phyloP scores from a whole-genome alignment of 2,888 invertebrate genomes.

The Meloe dianella region DNA sequence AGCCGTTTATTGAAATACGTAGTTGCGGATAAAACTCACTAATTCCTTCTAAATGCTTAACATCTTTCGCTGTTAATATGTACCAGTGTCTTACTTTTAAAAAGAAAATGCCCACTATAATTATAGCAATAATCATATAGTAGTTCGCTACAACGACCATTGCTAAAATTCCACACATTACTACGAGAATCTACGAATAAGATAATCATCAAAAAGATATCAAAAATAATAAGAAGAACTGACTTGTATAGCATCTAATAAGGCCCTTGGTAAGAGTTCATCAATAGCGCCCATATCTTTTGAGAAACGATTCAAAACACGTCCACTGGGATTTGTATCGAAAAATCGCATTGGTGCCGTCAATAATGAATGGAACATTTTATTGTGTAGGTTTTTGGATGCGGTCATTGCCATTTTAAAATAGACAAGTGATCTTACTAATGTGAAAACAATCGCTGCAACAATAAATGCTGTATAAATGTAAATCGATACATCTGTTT shows the following conservation, averaged over 20 bases:
- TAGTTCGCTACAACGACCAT: conserved; percentile 74
- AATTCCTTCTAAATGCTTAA: conserved; percentile 68
- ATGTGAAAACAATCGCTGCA: conserved; percentile 65
- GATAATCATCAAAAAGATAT: neutral
- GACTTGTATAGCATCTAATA: conserved; percentile 66
- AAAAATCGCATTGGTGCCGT: conserved; percentile 73
- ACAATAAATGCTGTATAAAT: conserved; percentile 66
- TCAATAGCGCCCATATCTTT: conserved; percentile 84
- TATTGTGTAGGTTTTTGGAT: conserved; percentile 76
- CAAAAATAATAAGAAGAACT: neutral
- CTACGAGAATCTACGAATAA: conserved; percentile 67
- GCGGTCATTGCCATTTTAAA: conserved; percentile 76
- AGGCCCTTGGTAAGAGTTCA: conserved; percentile 71
- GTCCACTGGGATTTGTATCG: conserved; percentile 80
- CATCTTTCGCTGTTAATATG: conserved; percentile 71
- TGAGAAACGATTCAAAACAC: conserved; percentile 80
- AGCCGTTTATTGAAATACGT: neutral
- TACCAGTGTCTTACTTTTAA: conserved; percentile 69
- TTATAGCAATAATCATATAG: conserved; percentile 67
- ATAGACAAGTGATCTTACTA: conserved; percentile 70
- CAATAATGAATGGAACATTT: conserved; percentile 77
- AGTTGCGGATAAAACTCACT: conserved; percentile 52
- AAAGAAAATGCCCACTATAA: conserved; percentile 69
- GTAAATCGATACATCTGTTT: conserved; percentile 40
- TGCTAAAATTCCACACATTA: conserved; percentile 71